Base-by-base conservation (phyloP, 2,888 invertebrate species). In the Parapristionchus giblindavisi region DNA sequence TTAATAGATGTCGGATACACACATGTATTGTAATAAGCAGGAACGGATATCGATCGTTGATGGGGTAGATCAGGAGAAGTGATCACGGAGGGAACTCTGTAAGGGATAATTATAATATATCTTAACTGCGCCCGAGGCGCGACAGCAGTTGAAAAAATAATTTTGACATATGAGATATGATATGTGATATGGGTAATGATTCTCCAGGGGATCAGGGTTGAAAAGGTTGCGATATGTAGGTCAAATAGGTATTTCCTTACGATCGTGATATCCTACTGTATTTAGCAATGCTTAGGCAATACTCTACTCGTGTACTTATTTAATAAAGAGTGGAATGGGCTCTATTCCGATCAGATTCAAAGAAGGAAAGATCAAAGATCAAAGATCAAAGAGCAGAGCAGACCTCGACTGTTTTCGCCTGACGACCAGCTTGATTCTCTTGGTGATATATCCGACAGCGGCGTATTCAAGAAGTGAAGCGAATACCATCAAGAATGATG, bases 401-500 rank as follows among this genome's bases (percentile, higher is more conserved):
- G 5, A 70, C 70, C 70, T 70, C 34, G 70, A 70, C 32, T 70
- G 70, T 29, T 70, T 70, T 38, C 70, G 32, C 54, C 38, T 70
- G 36, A 70, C 58, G 38, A 58, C 77, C 70, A 83, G 65, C 54
- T 83, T 84, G 79, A 82, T 76, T 70, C 84, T 66, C 70, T 96
- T 96, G 84, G 95, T 95, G 93, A 96, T 94, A 90, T 96, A 96
- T 84, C 96, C 96, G 85, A 96, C 96, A 81, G 95, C 94, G 81
- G 96, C 96, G 90, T 96, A 96, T 91, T 96, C 96, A 91, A 96
- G 91, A 89, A 96, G 91, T 90, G 96, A 95, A 88, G 96, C 96
- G 92, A 96, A 96, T 89, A 96, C 96, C 96, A 96, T 96, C 89
- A 96, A 94, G 93, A 96, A 96, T 91, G 95, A 96, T 88, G 82